Base-by-base conservation (phyloP, 2,113 vertebrate species). In the Hassar affinis region DNA sequence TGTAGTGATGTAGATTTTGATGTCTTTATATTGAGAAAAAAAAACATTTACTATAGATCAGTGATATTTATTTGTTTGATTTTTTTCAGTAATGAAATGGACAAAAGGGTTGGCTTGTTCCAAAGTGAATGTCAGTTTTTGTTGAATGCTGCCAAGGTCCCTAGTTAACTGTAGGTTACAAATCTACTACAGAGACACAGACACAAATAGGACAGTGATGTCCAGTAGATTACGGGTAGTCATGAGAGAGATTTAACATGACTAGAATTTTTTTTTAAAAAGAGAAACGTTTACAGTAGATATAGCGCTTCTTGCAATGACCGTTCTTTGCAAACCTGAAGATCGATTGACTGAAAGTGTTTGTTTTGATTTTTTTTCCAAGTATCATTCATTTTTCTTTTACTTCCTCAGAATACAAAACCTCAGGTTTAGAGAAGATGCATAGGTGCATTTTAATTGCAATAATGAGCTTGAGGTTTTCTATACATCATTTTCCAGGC, bases 171-270 rank as follows among this genome's bases (percentile, higher is more conserved):
- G 87, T 91, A 88, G 85, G 85, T 92, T 94, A 88, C 85, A 91
- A 94, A 91, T 94, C 92, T 89, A 89, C 92, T 86, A 82, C 78
- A 86, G 83, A 81, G 86, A 87, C 84, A 78, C 87, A 88, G 89
- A 93, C 87, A 87, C 69, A 86, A 91, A 92, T 92, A 94, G 95
- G 95, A 93, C 95, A 96, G 87, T 90, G 89, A 91, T 94, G 95
- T 96, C 95, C 95, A 93, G 92, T 97, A 97, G 95, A 97, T 96
- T 98, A 97, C 96, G 96, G 97, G 97, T 98, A 97, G 96, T 96
- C 94, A 94, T 93, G 94, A 94, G 94, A 84, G 95, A 95, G 92
- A 94, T 66, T 90, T 81, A 79, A 89, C 85, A 86, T 82, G 82
- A 89, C 89, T 93, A 92, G 90, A 89, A 85, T 88, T 86, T 76